These are phyloP conservation scores for Myripristis murdjan DNA, from an alignment of 2,797 vertebrate genomes.

Conservation along the genomic window DNA sequence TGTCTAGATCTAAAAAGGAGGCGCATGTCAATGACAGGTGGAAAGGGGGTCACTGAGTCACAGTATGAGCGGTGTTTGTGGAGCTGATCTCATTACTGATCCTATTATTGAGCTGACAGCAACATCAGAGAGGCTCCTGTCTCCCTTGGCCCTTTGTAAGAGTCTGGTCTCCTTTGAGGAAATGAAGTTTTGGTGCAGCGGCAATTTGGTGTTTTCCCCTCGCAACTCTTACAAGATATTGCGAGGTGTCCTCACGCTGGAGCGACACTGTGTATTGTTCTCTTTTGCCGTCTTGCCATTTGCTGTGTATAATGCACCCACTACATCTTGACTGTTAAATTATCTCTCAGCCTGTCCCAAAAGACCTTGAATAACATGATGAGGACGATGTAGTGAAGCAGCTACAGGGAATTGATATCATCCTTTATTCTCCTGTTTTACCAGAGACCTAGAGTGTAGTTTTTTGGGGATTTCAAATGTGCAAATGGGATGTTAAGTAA, in stretches of 20 bases:
- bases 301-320: too few species aligned
- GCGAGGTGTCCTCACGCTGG: not conserved
- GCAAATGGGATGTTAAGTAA: not conserved
- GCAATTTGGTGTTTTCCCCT: not conserved
- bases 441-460: not conserved
- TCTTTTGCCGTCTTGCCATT: not conserved
- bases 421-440: too few species aligned
- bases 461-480: not conserved
- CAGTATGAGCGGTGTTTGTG: constrained; percentile 28
- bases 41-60: constrained; percentile 38
- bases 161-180: constrained; percentile 12
- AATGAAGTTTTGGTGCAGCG: not conserved
- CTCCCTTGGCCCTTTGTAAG: constrained; percentile 3
- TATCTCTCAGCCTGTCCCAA: not conserved
- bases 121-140: constrained; percentile 19
- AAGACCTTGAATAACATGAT: not conserved
- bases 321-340: not conserved
- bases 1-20: constrained; percentile 11
- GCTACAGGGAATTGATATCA: too few species aligned
- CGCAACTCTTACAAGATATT: not conserved
- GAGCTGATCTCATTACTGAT: constrained; percentile 18
- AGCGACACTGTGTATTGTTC: too few species aligned
- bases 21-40: constrained; percentile 17
- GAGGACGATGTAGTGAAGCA: not conserved
- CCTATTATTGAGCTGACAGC: constrained; percentile 59